Evolutionary conservation across 2,888 invertebrate species (phyloP).

Genomic region (Cephus pulcher): DNA sequence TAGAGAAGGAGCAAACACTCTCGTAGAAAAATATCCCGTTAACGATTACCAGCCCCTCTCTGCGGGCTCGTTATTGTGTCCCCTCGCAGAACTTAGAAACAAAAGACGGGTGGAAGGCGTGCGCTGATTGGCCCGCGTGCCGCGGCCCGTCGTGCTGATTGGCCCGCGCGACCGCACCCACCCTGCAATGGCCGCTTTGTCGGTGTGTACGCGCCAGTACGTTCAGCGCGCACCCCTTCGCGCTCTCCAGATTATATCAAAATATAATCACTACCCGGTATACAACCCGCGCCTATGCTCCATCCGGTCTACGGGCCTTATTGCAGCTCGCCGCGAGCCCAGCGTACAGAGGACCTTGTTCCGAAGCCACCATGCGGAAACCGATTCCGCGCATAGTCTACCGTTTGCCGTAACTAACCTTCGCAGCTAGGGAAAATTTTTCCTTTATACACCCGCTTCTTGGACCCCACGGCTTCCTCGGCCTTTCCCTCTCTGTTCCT

Average conservation of each 20-base stretch:
- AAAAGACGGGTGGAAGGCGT: constrained; percentile 59
- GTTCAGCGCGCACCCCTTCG: constrained; percentile 38
- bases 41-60: constrained; percentile 58
- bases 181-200: constrained; percentile 67
- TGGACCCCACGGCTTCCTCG: constrained; percentile 23
- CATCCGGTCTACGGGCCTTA: constrained; percentile 6
- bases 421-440: constrained; percentile 38
- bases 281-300: background rate
- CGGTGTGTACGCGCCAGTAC: constrained; percentile 45
- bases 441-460: constrained; percentile 40
- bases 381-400: constrained; percentile 20
- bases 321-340: background rate
- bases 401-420: constrained; percentile 42
- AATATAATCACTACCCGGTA: constrained; percentile 45
- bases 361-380: constrained; percentile 46
- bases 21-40: constrained; percentile 58
- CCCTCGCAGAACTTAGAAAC: constrained; percentile 54
- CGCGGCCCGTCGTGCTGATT: constrained; percentile 61
- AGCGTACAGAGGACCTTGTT: constrained; percentile 34
- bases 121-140: constrained; percentile 61
- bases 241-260: constrained; percentile 44
- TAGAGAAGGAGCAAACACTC: constrained; percentile 28
- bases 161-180: constrained; percentile 65
- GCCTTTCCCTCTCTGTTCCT: constrained; percentile 5
- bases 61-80: constrained; percentile 59